These are phyloP conservation scores for Poeciliopsis paucimaculata DNA, from an alignment of 2,797 vertebrate species.

Conservation along the genomic window DNA sequence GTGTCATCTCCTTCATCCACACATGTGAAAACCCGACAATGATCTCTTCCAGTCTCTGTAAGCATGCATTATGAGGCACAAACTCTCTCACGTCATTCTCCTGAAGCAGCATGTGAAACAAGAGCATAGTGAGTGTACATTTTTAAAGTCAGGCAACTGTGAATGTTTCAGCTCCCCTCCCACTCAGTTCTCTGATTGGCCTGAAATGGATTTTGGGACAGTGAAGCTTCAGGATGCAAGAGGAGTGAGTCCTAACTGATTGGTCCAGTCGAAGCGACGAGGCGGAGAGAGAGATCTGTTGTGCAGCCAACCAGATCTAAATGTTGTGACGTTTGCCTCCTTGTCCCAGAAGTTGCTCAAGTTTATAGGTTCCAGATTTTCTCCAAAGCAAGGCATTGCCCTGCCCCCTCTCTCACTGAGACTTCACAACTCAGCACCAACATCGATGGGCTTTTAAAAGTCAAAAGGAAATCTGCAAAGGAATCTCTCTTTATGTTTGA, in stretches of 20 bases:
- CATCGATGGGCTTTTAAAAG: constrained; percentile 42
- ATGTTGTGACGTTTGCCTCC: constrained; percentile 77
- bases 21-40: constrained; percentile 16
- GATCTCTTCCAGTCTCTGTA: constrained; percentile 29
- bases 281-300: constrained; percentile 72
- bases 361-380: constrained; percentile 97
- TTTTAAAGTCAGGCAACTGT: constrained; percentile 78
- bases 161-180: constrained; percentile 68
- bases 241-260: constrained; percentile 58
- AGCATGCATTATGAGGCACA: constrained; percentile 26
- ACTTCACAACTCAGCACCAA: constrained; percentile 45
- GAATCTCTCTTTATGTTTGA: constrained; percentile 20
- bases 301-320: constrained; percentile 74
- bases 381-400: constrained; percentile 66
- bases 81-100: constrained; percentile 37
- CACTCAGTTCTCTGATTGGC: constrained; percentile 76
- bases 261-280: constrained; percentile 69
- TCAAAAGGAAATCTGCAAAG: constrained; percentile 13
- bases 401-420: constrained; percentile 49
- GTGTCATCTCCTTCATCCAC: constrained; percentile 35
- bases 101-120: constrained; percentile 65
- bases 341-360: constrained; percentile 81
- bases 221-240: constrained; percentile 69
- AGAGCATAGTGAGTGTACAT: constrained; percentile 69
- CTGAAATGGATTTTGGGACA: constrained; percentile 48